phyloP scores from a whole-genome alignment of 2,797 vertebrate species.

The Smutsia gigantea region DNA sequence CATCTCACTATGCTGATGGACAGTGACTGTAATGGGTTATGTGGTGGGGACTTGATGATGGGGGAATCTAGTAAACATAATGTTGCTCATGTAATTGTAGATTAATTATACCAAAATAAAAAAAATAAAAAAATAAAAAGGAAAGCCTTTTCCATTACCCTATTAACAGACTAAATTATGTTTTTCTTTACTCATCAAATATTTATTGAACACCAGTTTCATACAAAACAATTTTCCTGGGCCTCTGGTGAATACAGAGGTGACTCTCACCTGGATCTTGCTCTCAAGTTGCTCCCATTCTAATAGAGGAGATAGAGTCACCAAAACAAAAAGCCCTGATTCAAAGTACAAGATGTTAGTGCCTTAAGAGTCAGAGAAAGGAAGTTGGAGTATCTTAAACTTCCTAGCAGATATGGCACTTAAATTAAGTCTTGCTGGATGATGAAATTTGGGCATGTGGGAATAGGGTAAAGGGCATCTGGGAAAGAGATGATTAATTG shows the following conservation, averaged over 20 bases:
- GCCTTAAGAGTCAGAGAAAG: slow-evolving; percentile 22
- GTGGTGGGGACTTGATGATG: no score
- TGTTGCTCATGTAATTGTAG: no score
- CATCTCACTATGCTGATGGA: no score
- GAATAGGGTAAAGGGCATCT: slow-evolving; percentile 12
- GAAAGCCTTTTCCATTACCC: not conserved
- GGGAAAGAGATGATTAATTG: slow-evolving; percentile 49
- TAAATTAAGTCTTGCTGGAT: not conserved
- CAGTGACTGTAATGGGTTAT: no score
- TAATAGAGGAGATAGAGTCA: not conserved
- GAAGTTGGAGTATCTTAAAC: slow-evolving; percentile 23
- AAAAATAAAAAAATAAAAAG: not conserved
- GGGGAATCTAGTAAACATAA: no score
- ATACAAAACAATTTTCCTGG: not conserved
- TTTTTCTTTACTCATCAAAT: slow-evolving; percentile 48
- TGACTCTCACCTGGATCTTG: slow-evolving; percentile 32
- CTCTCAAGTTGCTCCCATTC: not conserved
- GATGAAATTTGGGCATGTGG: slow-evolving; percentile 43
- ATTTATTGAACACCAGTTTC: slow-evolving; percentile 45
- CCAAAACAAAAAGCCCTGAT: slow-evolving; percentile 39
- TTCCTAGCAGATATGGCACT: slow-evolving; percentile 22
- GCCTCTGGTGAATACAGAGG: slow-evolving; percentile 33
- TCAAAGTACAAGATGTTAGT: slow-evolving; percentile 41
- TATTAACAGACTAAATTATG: slow-evolving; percentile 36
- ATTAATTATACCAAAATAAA: no score